Evolutionary conservation across 2,797 vertebrate species (phyloP).

Genomic region (Moxostoma hubbsi): DNA sequence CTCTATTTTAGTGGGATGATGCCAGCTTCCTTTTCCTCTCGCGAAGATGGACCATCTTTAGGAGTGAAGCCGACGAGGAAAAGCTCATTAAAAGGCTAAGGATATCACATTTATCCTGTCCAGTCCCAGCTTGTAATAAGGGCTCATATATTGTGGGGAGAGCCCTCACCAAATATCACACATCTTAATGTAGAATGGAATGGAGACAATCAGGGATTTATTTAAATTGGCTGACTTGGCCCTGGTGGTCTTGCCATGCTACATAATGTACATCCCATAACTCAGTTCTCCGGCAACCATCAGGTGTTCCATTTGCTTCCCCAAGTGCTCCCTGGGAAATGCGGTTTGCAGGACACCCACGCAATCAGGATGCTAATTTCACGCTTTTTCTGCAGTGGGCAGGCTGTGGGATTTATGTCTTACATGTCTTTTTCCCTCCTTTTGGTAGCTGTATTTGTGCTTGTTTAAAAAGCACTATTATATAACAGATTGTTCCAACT

Average conservation of each 20-base stretch:
- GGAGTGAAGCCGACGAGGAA: constrained; percentile 25
- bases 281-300: constrained; percentile 36
- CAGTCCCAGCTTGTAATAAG: not conserved
- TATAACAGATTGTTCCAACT: too few relatives aligned
- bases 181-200: constrained; percentile 2
- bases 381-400: constrained; percentile 18
- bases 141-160: not conserved
- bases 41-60: constrained; percentile 30
- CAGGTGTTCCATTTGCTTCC: constrained; percentile 51
- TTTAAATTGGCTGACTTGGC: constrained; percentile 26
- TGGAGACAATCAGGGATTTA: constrained; percentile 30
- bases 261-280: constrained; percentile 21
- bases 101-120: not conserved
- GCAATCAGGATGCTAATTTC: constrained; percentile 46
- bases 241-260: not conserved
- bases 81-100: constrained; percentile 28
- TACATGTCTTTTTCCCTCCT: constrained; percentile 1
- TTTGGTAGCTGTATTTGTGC: constrained; percentile 21
- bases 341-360: constrained; percentile 21
- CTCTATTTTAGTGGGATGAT: constrained; percentile 31
- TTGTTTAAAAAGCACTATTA: not conserved
- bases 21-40: constrained; percentile 51
- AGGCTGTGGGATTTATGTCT: constrained; percentile 47
- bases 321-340: constrained; percentile 46
- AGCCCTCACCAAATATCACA: not conserved